These are phyloP conservation scores for Arothron firmamentum DNA, from an alignment of 2,113 vertebrate species.

Conservation along the genomic window DNA sequence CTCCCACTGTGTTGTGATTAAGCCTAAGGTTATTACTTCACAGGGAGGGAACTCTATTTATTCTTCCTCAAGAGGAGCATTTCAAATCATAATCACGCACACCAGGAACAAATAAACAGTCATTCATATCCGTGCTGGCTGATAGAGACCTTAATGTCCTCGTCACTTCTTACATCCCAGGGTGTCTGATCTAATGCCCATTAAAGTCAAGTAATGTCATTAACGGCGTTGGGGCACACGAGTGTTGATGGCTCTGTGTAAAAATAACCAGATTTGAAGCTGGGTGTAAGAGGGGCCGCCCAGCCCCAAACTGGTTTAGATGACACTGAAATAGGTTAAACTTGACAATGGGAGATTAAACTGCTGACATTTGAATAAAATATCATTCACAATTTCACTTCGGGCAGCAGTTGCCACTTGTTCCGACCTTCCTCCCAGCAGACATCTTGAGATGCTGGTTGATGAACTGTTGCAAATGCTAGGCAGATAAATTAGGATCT, in stretches of 20 bases:
- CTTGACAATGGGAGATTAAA: too few relatives aligned
- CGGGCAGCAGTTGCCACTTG: neutral
- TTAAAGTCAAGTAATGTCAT: constrained; percentile 58
- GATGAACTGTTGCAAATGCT: constrained; percentile 37
- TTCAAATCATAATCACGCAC: constrained; percentile 49
- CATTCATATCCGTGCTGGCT: constrained; percentile 33
- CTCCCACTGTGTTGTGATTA: constrained; percentile 39
- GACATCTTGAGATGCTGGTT: constrained; percentile 9
- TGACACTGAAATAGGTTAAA: neutral
- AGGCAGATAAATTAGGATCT: constrained; percentile 60
- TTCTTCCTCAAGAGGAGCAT: constrained; percentile 31
- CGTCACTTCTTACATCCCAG: constrained; percentile 28
- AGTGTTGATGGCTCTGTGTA: constrained; percentile 13
- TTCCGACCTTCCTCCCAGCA: constrained; percentile 33
- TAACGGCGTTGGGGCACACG: constrained; percentile 30
- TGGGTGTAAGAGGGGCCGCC: neutral
- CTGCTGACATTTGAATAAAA: too few relatives aligned
- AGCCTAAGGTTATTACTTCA: constrained; percentile 48
- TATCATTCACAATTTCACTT: too few relatives aligned
- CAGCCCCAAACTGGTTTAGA: constrained; percentile 4
- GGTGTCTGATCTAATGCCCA: constrained; percentile 52
- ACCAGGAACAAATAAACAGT: constrained; percentile 30
- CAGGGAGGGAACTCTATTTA: constrained; percentile 47
- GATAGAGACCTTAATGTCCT: constrained; percentile 19
- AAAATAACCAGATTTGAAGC: neutral